A percentile compares a stretch with the other conserved stretches of the same genome.
phyloP scores from a whole-genome alignment of 2,888 invertebrate species.

The Erebia palarica region DNA sequence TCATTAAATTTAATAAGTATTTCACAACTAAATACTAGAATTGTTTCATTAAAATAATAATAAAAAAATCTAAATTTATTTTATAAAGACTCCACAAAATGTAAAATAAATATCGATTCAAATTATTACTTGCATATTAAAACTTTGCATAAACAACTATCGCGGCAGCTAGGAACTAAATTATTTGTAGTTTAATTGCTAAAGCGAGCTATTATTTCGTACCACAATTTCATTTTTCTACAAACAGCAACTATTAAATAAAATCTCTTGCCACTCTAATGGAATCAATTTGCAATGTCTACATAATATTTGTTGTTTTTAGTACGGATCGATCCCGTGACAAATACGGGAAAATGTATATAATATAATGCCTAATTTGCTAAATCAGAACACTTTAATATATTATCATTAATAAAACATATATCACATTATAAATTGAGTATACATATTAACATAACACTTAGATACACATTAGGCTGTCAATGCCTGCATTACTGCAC shows the following conservation, averaged over 20 bases:
- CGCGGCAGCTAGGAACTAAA: background rate
- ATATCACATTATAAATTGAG: conserved; percentile 18
- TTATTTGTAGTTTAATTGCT: background rate
- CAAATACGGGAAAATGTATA: too few relatives aligned
- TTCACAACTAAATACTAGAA: background rate
- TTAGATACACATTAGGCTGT: background rate
- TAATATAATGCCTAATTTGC: too few relatives aligned
- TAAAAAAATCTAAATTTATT: too few relatives aligned
- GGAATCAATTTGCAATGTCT: background rate
- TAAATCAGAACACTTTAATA: background rate
- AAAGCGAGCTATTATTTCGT: background rate
- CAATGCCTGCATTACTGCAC: background rate
- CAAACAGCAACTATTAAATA: background rate
- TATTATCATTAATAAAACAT: background rate
- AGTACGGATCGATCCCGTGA: too few relatives aligned
- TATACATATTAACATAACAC: background rate
- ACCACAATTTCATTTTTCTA: background rate
- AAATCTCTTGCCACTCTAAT: background rate
- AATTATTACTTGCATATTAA: background rate
- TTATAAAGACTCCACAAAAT: background rate
- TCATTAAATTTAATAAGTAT: background rate
- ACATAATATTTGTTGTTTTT: background rate
- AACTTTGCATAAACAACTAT: background rate
- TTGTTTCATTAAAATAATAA: background rate
- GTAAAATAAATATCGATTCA: background rate